Evolutionary conservation across 2,888 invertebrate genomes (phyloP).

Genomic region (Sinotaia quadrata): DNA sequence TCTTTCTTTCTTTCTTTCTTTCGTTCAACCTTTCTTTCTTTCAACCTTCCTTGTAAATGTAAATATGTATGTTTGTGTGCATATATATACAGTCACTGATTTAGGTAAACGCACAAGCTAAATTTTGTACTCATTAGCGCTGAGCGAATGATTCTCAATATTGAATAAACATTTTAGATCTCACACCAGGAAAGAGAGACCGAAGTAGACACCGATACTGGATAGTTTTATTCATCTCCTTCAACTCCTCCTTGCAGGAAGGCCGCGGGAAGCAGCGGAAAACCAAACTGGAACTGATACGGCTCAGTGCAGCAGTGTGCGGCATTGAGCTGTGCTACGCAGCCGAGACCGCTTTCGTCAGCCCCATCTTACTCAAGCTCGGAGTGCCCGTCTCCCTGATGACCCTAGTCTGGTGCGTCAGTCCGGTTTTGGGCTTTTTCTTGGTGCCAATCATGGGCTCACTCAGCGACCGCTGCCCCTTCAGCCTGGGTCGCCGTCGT

Average conservation of each 20-base stretch:
- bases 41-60: no score
- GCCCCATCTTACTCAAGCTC: constrained; percentile 92
- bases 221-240: constrained; percentile 37
- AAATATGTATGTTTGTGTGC: no score
- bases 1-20: no score
- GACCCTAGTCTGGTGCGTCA: constrained; percentile 96
- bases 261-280: constrained; percentile 70
- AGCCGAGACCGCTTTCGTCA: constrained; percentile 97
- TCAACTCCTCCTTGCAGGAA: constrained; percentile 29
- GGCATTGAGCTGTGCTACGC: constrained; percentile 98
- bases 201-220: no score
- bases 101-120: no score
- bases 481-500: constrained; percentile 85
- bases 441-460: constrained; percentile 93
- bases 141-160: no score
- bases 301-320: constrained; percentile 95
- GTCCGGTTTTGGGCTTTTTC: constrained; percentile 94
- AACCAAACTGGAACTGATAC: constrained; percentile 76
- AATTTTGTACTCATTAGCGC: no score
- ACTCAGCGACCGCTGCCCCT: constrained; percentile 89
- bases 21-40: no score
- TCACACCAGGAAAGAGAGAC: no score
- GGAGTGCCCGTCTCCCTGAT: constrained; percentile 92
- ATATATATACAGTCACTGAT: no score
- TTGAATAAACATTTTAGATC: no score